Base-by-base conservation (phyloP, 23 tunicate genomes). In the Halocynthia aurantium region DNA sequence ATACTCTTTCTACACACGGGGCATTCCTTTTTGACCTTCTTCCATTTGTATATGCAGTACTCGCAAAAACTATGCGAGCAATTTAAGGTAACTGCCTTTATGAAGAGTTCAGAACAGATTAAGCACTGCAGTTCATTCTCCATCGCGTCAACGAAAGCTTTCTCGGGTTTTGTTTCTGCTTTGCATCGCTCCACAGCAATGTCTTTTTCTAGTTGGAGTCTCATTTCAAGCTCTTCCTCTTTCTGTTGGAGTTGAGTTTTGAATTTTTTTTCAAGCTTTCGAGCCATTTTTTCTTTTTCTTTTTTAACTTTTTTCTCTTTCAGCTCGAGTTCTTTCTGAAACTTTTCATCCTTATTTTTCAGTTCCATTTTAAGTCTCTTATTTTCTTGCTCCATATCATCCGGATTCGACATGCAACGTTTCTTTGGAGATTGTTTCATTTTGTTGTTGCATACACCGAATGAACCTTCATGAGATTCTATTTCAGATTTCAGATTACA, bases 31-130 rank as follows among this genome's bases (percentile, higher is more conserved):
- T 68, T 67, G 13, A 67, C 50, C 13, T 54, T 69, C 57, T 52
- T 22, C 83, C 83, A 80, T 15, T 70, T 66, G 54, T 67, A 10
- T n/a, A 80, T 80, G 75, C 83, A 80, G 60, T 67, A 80, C 61
- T 80, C 66, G 60, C 83, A 80, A 54, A 80, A 80, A n/a, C 76
- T 80, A 49, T 80, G 83, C 20, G 76, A 60, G 50, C 83, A 80
- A 66, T 80, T 80, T 21, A 80, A 56, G 9, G 83, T 80, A 7
- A 65, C 70, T 69, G 83, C 69, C 51, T 21, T 53, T 40, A 80
- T 70, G 50, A 80, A 80, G 51, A 80, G 31, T 69, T 80, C 83
- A 53, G 76, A 50, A 22, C 83, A 80, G 10, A 80, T 80, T 17
- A 63, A 51, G 31, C 83, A 80, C 22, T 80, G 83, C 10, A 80